Evolutionary conservation across 2,113 vertebrate genomes (phyloP).

Genomic region (Dasyprocta punctata): DNA sequence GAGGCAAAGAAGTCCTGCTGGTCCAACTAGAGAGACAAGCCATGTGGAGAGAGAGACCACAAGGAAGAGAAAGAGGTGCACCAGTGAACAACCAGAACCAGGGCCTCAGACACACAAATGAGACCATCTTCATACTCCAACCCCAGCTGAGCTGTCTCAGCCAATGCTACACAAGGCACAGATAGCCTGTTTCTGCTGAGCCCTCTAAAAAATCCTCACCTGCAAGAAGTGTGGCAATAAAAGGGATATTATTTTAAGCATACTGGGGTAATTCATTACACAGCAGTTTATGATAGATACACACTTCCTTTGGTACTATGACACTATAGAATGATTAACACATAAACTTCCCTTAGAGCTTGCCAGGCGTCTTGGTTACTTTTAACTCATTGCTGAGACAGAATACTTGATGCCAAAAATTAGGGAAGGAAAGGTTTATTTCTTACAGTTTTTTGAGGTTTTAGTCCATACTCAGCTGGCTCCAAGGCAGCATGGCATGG

Average conservation of each 20-base stretch:
- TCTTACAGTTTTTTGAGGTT: no score
- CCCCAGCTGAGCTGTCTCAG: background rate
- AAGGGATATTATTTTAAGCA: background rate
- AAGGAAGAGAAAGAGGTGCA: background rate
- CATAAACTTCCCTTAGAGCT: background rate
- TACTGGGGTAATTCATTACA: background rate
- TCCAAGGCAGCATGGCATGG: no score
- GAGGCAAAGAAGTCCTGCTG: background rate
- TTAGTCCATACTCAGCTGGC: no score
- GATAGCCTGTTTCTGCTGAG: no score
- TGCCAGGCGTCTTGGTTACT: no score
- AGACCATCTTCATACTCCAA: background rate
- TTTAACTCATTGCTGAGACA: no score
- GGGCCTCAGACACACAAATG: background rate
- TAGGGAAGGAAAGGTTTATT: no score
- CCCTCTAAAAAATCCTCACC: background rate
- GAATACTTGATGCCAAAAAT: no score
- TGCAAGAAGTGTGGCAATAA: background rate
- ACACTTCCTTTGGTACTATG: background rate
- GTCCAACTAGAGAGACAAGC: background rate
- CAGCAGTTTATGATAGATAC: background rate
- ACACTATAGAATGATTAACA: background rate
- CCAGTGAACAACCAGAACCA: background rate
- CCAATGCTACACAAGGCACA: background rate
- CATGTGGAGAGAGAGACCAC: background rate